These are phyloP conservation scores for Ichneumoninae sp. DNA, from an alignment of 2,888 invertebrate genomes.

Conservation along the genomic window DNA sequence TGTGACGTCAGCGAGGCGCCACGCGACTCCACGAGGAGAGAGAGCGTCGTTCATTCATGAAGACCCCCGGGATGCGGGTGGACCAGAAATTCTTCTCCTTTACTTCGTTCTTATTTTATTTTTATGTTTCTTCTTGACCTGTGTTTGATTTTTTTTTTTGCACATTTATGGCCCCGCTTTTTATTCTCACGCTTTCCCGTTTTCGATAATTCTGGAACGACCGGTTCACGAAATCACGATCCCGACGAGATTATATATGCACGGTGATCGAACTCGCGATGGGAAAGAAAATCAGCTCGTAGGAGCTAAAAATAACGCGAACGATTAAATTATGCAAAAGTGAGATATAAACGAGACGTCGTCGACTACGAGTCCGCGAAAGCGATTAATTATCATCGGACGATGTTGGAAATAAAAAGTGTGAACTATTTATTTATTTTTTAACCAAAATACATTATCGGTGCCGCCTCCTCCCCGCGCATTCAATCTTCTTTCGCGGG, in stretches of 20 bases:
- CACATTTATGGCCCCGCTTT: slow-evolving; percentile 31
- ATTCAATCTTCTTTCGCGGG: slow-evolving; percentile 1
- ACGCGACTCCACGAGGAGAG: slow-evolving; percentile 77
- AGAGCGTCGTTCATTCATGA: slow-evolving; percentile 81
- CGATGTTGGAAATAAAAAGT: slow-evolving; percentile 13
- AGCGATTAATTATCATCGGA: slow-evolving; percentile 35
- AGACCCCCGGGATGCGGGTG: slow-evolving; percentile 64
- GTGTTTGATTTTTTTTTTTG: slow-evolving; percentile 38
- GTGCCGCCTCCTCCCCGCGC: background rate
- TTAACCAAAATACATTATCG: slow-evolving; percentile 6
- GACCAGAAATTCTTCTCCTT: slow-evolving; percentile 51
- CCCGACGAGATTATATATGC: slow-evolving; percentile 27
- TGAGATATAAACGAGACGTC: background rate
- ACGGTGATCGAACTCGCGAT: background rate
- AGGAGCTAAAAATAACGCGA: slow-evolving; percentile 9
- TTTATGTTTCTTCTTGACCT: slow-evolving; percentile 19
- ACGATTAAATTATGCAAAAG: slow-evolving; percentile 40
- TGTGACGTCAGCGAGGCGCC: slow-evolving; percentile 83
- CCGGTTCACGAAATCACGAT: slow-evolving; percentile 60
- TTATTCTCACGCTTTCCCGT: slow-evolving; percentile 64
- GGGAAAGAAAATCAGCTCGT: background rate
- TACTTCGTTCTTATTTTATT: slow-evolving; percentile 5
- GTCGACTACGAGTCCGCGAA: slow-evolving; percentile 6
- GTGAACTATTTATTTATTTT: background rate
- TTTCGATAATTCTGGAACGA: slow-evolving; percentile 50